Base-by-base conservation (phyloP, 2,888 invertebrate species). In the Eristalis tenax region DNA sequence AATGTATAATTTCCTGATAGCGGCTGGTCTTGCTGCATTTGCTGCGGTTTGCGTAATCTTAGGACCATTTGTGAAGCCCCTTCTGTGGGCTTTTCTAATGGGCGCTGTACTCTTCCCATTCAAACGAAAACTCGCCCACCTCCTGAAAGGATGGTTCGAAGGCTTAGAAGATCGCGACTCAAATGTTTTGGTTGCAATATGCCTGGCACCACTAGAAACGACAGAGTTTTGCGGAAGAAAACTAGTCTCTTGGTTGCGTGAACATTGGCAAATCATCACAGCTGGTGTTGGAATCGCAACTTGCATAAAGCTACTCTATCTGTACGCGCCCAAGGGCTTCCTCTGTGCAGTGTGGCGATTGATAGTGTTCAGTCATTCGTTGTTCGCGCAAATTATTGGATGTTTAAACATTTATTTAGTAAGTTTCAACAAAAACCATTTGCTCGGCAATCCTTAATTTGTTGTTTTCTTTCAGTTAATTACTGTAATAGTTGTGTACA, bases 31-130 rank as follows among this genome's bases (percentile, higher is more conserved):
- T 10, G 92, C 89, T 38, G 92, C 93, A 3, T 92, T 93, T 83
- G 91, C 91, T 0, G 97, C 97, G 1, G 94, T 98, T 8, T 98
- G 97, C 92, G 94, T 97, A 88, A 97, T 98, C 89, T 94, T 99
- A 38, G 97, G 97, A 90, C 98, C 98, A 0, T 99, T 99, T 93
- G 95, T 99, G 43, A 96, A 97, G 89, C 99, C 99, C 0, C 93
- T 99, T 74, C 94, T 99, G 89, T 99, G 99, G 99, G 99, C 99
- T 0, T 94, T 98, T 78, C 94, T 99, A 40, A 97, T 98, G 90
- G 99, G 99, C n/a, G 98, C 99, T 0, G 97, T 99, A 56, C 94
- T 99, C n/a, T 98, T 98, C 93, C 99, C 99, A 0, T 96, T 98
- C 91, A 99, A 99, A 93, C 95, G 96, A 85, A 96, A 95, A 77